These are phyloP conservation scores for Papilio demoleus DNA, from an alignment of 2,888 invertebrate genomes.

Conservation along the genomic window DNA sequence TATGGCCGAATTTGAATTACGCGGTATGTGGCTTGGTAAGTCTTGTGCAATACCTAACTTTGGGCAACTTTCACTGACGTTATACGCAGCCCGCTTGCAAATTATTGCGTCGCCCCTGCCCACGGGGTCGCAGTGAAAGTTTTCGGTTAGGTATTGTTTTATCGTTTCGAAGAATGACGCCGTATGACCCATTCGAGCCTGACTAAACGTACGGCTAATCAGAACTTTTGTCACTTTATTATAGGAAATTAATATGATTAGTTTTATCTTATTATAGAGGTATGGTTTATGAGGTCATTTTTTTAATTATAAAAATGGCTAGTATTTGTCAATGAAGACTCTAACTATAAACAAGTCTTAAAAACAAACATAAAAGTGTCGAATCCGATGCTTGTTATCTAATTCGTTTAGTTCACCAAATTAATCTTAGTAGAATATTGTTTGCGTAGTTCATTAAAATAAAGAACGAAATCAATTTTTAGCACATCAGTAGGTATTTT, in stretches of 20 bases:
- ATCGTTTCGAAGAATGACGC: slow-evolving; percentile 11
- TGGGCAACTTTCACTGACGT: slow-evolving; percentile 79
- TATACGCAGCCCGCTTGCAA: slow-evolving; percentile 78
- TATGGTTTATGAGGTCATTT: no score
- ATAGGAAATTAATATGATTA: no score
- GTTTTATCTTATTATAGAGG: no score
- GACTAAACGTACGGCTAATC: neutral
- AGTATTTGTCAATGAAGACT: no score
- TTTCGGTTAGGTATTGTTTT: slow-evolving; percentile 60
- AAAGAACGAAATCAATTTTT: no score
- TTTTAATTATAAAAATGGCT: neutral
- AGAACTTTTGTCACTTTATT: neutral
- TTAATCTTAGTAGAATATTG: no score
- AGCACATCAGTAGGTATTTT: no score
- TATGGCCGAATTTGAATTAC: slow-evolving; percentile 79
- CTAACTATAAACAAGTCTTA: no score
- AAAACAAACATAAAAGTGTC: no score
- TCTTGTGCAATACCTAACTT: slow-evolving; percentile 81
- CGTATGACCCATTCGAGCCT: neutral
- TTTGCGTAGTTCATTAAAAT: no score
- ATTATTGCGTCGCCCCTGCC: slow-evolving; percentile 74
- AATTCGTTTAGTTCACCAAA: no score
- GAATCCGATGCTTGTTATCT: no score
- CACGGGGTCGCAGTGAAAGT: slow-evolving; percentile 78
- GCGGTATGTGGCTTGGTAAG: slow-evolving; percentile 57